These are phyloP conservation scores for Triplophysa bombifrons DNA, from an alignment of 2,797 vertebrate species.

Conservation along the genomic window DNA sequence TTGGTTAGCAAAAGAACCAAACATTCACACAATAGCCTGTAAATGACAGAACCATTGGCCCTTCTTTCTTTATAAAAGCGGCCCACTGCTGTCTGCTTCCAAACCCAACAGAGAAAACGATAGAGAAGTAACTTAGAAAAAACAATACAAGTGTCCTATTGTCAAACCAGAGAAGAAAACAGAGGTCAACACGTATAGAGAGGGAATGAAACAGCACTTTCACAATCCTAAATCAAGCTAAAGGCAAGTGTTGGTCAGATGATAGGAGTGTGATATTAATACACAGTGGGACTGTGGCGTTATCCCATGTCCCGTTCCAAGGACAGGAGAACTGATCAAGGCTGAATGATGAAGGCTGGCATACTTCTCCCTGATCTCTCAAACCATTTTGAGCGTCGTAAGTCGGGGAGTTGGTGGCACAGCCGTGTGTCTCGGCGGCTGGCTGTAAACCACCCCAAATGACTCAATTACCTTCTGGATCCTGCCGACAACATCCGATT, in stretches of 20 bases:
- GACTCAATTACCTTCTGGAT: neutral
- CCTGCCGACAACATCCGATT: neutral
- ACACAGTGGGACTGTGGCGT: neutral
- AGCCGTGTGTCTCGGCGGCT: neutral
- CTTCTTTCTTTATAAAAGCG: slow-evolving; percentile 77
- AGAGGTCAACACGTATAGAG: neutral
- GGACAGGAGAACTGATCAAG: slow-evolving; percentile 19
- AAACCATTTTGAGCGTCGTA: slow-evolving; percentile 9
- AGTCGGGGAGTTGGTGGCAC: neutral
- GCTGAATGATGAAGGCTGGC: slow-evolving; percentile 26
- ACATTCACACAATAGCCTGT: slow-evolving; percentile 46
- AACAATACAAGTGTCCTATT: slow-evolving; percentile 51
- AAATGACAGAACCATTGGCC: slow-evolving; percentile 65
- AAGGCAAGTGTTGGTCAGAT: slow-evolving; percentile 47
- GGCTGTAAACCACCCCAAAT: neutral
- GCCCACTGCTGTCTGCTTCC: slow-evolving; percentile 74
- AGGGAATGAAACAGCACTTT: slow-evolving; percentile 56
- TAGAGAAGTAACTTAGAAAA: slow-evolving; percentile 21
- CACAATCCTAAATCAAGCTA: slow-evolving; percentile 41
- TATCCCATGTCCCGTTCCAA: slow-evolving; percentile 6
- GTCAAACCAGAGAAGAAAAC: slow-evolving; percentile 48
- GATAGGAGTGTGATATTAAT: slow-evolving; percentile 39
- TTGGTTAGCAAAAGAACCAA: neutral
- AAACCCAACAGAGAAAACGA: slow-evolving; percentile 64
- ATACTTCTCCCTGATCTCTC: slow-evolving; percentile 27